Percentiles rank a stretch among this genome's conserved stretches.
Evolutionary conservation across 1,140 invertebrate species (phyloP).

Genomic region (Solenopsis fugax): DNA sequence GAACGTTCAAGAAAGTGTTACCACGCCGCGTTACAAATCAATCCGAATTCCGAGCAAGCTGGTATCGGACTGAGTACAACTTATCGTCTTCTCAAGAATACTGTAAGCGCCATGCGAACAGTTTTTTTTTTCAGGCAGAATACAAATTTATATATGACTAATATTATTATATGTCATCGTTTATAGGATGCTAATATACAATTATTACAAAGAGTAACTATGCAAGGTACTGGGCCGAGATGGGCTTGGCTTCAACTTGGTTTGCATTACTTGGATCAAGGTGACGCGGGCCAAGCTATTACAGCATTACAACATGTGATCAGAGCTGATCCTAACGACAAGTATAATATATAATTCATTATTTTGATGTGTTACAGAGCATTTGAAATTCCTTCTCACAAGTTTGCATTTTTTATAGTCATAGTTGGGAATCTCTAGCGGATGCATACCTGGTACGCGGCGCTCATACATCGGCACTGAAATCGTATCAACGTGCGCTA

Average conservation of each 20-base stretch:
- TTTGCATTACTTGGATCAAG: conserved; percentile 91
- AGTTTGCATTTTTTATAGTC: conserved; percentile 82
- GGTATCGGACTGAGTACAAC: conserved; percentile 92
- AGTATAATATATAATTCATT: conserved; percentile 83
- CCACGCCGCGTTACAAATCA: conserved; percentile 93
- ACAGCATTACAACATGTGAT: conserved; percentile 92
- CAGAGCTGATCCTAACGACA: conserved; percentile 90
- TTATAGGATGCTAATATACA: conserved; percentile 89
- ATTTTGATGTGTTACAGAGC: conserved; percentile 14
- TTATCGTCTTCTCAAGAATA: conserved; percentile 90
- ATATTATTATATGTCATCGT: conserved; percentile 14
- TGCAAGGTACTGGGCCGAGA: conserved; percentile 87
- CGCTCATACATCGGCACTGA: conserved; percentile 93
- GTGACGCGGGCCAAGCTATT: conserved; percentile 91
- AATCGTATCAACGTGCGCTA: conserved; percentile 93
- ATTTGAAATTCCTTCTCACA: background rate
- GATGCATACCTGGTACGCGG: conserved; percentile 95
- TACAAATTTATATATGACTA: background rate
- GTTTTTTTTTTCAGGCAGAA: background rate
- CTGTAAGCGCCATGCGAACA: conserved; percentile 84
- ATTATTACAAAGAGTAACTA: conserved; percentile 89
- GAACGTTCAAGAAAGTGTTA: conserved; percentile 93
- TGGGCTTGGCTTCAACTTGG: conserved; percentile 95
- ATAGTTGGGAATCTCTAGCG: conserved; percentile 94
- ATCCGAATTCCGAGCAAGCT: conserved; percentile 89